Evolutionary conservation across 2,888 invertebrate genomes (phyloP).

Genomic region (Xylophagus ater): DNA sequence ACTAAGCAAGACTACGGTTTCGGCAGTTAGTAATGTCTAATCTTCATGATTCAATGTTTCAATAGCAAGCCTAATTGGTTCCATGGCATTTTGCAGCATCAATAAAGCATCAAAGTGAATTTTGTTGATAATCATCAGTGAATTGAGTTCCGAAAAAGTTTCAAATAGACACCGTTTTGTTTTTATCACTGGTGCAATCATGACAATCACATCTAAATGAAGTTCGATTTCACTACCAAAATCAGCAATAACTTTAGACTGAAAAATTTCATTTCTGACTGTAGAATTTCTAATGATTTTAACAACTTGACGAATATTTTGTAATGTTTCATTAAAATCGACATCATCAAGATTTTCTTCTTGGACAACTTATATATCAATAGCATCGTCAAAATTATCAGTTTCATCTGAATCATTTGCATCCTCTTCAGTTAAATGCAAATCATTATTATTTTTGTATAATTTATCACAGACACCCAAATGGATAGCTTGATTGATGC

Average conservation of each 20-base stretch:
- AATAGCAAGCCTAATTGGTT: neutral
- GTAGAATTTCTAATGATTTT: slow-evolving; percentile 1
- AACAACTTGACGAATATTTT: neutral
- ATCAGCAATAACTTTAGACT: slow-evolving; percentile 1
- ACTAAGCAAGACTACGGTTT: neutral
- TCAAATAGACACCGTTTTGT: too few relatives aligned
- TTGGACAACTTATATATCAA: too few relatives aligned
- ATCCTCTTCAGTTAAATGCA: too few relatives aligned
- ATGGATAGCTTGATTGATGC: too few relatives aligned
- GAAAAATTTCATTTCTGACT: slow-evolving; percentile 4
- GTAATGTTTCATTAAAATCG: neutral
- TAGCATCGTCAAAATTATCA: too few relatives aligned
- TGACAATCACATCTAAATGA: neutral
- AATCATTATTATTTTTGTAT: too few relatives aligned
- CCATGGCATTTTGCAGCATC: too few relatives aligned
- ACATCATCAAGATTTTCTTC: slow-evolving; percentile 1
- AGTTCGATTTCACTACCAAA: slow-evolving; percentile 1
- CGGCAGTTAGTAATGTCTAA: neutral
- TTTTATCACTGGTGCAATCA: slow-evolving; percentile 1
- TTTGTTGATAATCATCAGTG: too few relatives aligned
- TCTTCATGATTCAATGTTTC: slow-evolving; percentile 1
- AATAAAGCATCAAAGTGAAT: too few relatives aligned
- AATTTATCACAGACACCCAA: too few relatives aligned
- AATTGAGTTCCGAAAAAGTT: too few relatives aligned
- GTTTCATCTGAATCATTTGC: too few relatives aligned